These are phyloP conservation scores for Blomia tropicalis DNA, from an alignment of 2,888 invertebrate genomes.

Conservation along the genomic window DNA sequence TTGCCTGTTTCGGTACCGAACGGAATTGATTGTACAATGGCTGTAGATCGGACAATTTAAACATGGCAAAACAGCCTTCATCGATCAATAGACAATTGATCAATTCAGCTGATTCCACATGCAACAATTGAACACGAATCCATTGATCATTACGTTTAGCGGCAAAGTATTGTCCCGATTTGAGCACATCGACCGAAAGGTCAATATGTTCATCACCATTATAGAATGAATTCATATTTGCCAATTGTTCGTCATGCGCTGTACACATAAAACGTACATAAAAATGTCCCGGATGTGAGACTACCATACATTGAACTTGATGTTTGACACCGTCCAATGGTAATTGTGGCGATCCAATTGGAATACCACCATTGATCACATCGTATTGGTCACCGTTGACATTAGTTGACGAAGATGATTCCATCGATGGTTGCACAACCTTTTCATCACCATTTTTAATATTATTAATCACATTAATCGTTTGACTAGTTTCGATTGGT, in stretches of 20 bases:
- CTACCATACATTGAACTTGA: not conserved
- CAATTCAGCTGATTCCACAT: not conserved
- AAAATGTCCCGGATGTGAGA: constrained; percentile 15
- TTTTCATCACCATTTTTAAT: not conserved
- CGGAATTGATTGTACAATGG: constrained; percentile 11
- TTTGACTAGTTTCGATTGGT: not conserved
- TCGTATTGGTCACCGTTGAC: not conserved
- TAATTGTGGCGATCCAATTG: not conserved
- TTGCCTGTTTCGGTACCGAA: not conserved
- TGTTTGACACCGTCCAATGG: not conserved
- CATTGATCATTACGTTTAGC: not conserved
- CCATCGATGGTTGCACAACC: not conserved
- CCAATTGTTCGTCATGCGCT: not conserved
- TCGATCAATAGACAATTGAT: constrained; percentile 8
- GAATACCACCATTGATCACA: not conserved
- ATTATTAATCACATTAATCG: not conserved
- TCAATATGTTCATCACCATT: constrained; percentile 4
- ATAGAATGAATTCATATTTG: not conserved
- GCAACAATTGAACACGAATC: constrained; percentile 3
- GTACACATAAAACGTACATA: not conserved
- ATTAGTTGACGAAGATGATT: not conserved
- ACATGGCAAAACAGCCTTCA: not conserved
- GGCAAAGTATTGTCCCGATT: constrained; percentile 4
- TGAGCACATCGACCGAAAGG: not conserved
- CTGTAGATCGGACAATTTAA: not conserved